Percentiles rank a stretch among this genome's conserved stretches.
Conservation (phyloP, 2,113 vertebrate genomes). For the Neolamprologus tretocephalus region DNA sequence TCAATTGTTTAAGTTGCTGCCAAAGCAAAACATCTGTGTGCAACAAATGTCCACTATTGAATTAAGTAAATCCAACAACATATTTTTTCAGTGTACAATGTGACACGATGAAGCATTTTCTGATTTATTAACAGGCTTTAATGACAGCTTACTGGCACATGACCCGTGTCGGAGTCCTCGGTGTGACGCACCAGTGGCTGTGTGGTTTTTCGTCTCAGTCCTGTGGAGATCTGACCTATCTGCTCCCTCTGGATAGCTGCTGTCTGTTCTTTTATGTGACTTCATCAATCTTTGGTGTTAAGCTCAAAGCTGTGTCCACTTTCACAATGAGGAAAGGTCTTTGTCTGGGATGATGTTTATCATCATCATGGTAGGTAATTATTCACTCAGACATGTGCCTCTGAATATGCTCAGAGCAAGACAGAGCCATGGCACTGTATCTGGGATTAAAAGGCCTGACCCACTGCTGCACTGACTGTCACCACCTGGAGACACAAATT, state of each 20-base stretch:
- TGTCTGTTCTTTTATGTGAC: slow-evolving; percentile 30
- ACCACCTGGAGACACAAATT: not conserved
- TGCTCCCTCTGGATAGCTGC: slow-evolving; percentile 16
- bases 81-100: too few species aligned
- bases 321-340: not conserved
- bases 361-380: not conserved
- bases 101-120: not conserved
- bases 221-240: slow-evolving; percentile 31
- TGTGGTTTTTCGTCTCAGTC: slow-evolving; percentile 10
- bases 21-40: too few species aligned
- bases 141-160: not conserved
- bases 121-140: not conserved
- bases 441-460: not conserved
- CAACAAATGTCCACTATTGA: too few species aligned
- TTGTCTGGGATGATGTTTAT: slow-evolving; percentile 26
- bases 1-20: too few species aligned
- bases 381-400: not conserved
- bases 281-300: slow-evolving; percentile 45
- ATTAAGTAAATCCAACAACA: too few species aligned
- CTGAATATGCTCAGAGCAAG: not conserved
- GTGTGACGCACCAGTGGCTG: not conserved
- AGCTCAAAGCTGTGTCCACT: slow-evolving; percentile 4
- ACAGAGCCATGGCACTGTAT: not conserved
- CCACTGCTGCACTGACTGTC: not conserved
- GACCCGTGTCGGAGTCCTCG: not conserved